Conservation (phyloP, 2,797 vertebrate species). For the Leptatherina wallacei region DNA sequence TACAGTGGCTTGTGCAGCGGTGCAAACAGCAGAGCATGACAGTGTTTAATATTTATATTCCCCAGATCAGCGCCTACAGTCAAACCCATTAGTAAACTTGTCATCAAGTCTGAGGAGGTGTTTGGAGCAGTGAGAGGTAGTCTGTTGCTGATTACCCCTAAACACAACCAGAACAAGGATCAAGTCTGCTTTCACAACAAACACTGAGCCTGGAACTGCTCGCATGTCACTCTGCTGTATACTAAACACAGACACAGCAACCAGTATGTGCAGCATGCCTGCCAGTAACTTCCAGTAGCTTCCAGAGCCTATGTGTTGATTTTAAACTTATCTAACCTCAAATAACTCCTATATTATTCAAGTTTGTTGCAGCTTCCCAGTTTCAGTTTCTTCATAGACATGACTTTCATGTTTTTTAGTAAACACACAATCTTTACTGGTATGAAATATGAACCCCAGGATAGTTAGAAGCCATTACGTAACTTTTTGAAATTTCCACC, state of each 20-base stretch:
- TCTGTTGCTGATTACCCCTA: constrained; percentile 62
- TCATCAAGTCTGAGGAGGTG: constrained; percentile 39
- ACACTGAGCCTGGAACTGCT: constrained; percentile 34
- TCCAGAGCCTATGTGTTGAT: neutral
- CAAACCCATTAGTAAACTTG: constrained; percentile 44
- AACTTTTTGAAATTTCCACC: too few relatives aligned
- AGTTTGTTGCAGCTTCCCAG: neutral
- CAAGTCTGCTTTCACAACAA: constrained; percentile 72
- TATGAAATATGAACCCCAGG: neutral
- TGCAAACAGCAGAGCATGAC: constrained; percentile 46
- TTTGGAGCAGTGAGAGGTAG: constrained; percentile 12
- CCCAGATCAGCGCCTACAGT: constrained; percentile 26
- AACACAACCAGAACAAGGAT: constrained; percentile 58
- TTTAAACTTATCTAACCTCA: constrained; percentile 5
- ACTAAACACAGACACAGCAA: constrained; percentile 60
- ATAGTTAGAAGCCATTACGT: neutral
- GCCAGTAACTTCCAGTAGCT: neutral
- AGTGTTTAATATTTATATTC: constrained; percentile 35
- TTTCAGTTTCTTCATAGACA: neutral
- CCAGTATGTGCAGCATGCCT: neutral
- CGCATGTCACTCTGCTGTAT: constrained; percentile 53
- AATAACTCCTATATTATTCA: neutral
- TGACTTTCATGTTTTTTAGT: neutral
- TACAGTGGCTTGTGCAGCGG: constrained; percentile 33
- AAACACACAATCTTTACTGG: neutral